Base-by-base conservation (phyloP, 1,140 invertebrate genomes). In the Caerostris darwini region DNA sequence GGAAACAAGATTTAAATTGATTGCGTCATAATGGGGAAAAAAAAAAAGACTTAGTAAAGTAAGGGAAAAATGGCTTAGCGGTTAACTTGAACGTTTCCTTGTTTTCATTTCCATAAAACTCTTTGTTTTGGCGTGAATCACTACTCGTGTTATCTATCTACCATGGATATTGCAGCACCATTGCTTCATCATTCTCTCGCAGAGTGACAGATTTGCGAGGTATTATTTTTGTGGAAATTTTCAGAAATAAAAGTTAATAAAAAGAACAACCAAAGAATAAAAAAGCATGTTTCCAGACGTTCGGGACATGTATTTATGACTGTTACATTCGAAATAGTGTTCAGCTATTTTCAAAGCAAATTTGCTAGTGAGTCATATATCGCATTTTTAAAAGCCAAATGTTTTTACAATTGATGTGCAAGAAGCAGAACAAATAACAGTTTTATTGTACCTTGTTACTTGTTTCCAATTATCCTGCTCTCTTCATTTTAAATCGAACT, bases 21-120 rank as follows among this genome's bases (percentile, higher is more conserved):
- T 77, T 77, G 71, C 71, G 34, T 77, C 71, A 53, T 77, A 77
- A 77, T 34, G 12, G 53, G 71, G 5, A 77, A 77, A 34, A 34
- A 77, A 77, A 77, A 77, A 53, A 7, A 77, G 34, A 34, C 69
- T 50, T 77, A 53, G 71, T 34, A 34, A 34, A n/a, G n/a, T n/a
- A n/a, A 34, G 34, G 34, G 34, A 34, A 34, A 77, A 77, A 77
- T 77, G 71, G 53, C 34, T 34, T 50, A 8, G 10, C 34, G 14
- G 71, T 77, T 77, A 50, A 77, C 53, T 50, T 77, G 50, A 77
- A 53, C 50, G 34, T 77, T 77, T 77, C 71, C 71, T 77, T 77
- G 71, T 77, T 77, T 77, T 19, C 50, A 77, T 77, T 77, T 77
- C 71, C 71, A 77, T 77, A 77, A 77, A 77, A 77, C 34, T 77